A percentile compares a stretch with the other conserved stretches of the same genome.
Evolutionary conservation across 2,888 invertebrate species (phyloP).

Genomic region (Apamea crenata): DNA sequence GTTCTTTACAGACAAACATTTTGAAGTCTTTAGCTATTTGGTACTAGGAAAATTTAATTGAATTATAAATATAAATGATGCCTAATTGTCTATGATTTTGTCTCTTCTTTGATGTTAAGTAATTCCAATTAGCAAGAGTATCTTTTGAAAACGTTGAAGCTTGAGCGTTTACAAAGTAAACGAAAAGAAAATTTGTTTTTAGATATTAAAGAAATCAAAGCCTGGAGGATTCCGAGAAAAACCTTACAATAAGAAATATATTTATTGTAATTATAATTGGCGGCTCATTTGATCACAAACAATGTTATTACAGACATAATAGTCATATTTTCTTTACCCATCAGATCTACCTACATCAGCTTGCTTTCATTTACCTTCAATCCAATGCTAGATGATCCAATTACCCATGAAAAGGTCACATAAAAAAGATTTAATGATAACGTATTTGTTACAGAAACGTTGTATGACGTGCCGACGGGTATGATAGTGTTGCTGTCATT

Average conservation of each 20-base stretch:
- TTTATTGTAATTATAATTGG: constrained; percentile 11
- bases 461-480: constrained; percentile 94
- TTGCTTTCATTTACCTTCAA: constrained; percentile 24
- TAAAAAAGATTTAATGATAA: constrained; percentile 30
- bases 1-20: no score
- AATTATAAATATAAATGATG: constrained; percentile 17
- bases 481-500: constrained; percentile 94
- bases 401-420: constrained; percentile 36
- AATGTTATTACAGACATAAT: constrained; percentile 35
- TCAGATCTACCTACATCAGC: constrained; percentile 3
- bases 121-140: constrained; percentile 25
- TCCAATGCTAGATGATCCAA: constrained; percentile 30
- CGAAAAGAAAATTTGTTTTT: not conserved
- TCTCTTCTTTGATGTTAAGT: constrained; percentile 40
- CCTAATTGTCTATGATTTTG: constrained; percentile 28
- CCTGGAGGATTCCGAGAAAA: not conserved
- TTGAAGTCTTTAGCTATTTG: no score
- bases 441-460: constrained; percentile 86
- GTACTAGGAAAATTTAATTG: no score
- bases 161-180: constrained; percentile 20
- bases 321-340: constrained; percentile 18
- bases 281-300: constrained; percentile 21
- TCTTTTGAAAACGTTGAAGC: constrained; percentile 19
- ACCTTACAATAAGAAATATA: constrained; percentile 3
- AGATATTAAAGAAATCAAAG: constrained; percentile 19